Evolutionary conservation across 1,140 invertebrate species (phyloP).

Genomic region (Cydia splendana): DNA sequence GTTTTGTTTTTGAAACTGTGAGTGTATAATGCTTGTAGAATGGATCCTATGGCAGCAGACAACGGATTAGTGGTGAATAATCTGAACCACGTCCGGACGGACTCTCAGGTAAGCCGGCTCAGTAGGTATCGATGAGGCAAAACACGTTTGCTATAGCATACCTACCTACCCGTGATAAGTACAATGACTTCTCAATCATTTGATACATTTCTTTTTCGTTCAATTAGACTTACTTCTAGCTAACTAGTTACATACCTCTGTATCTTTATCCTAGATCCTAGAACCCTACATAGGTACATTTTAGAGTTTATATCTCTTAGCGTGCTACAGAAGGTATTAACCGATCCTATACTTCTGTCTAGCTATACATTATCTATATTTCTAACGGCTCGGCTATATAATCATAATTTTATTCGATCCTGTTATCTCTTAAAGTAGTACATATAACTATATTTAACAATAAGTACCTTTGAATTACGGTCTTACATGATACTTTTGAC

Average conservation of each 20-base stretch:
- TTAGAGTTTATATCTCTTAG: not conserved
- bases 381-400: not conserved
- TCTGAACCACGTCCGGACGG: constrained; percentile 76
- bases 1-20: constrained; percentile 25
- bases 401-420: not conserved
- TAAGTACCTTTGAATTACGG: too few relatives aligned
- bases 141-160: constrained; percentile 71
- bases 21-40: constrained; percentile 64
- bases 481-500: too few relatives aligned
- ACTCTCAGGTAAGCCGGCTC: constrained; percentile 72
- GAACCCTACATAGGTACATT: not conserved
- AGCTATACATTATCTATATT: not conserved
- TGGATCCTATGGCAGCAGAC: constrained; percentile 74
- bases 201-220: constrained; percentile 43
- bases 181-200: constrained; percentile 72
- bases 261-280: too few relatives aligned
- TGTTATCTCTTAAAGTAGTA: not conserved
- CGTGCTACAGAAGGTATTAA: not conserved
- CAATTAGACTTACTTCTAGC: not conserved
- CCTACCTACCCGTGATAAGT: constrained; percentile 67
- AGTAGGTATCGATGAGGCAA: constrained; percentile 63
- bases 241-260: too few relatives aligned
- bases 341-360: not conserved
- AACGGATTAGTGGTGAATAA: constrained; percentile 76
- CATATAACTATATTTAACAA: too few relatives aligned